phyloP scores from a whole-genome alignment of 2,797 vertebrate genomes.

The Astyanax mexicanus region DNA sequence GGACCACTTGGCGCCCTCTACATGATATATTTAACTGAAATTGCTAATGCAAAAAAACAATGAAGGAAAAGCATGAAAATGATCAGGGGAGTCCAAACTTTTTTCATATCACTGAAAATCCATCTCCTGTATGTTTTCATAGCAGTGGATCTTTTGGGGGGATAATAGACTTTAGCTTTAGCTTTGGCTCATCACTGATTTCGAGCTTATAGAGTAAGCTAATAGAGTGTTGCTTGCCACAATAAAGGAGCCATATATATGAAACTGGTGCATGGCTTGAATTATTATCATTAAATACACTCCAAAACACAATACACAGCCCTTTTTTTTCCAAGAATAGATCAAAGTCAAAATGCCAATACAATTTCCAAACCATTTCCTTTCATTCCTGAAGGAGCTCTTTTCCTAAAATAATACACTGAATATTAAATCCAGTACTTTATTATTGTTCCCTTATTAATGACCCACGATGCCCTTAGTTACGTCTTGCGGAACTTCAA shows the following conservation, averaged over 20 bases:
- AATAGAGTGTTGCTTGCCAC: too few relatives aligned
- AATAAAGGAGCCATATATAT: neutral
- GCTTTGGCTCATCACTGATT: too few relatives aligned
- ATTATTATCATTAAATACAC: neutral
- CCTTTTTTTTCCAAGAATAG: neutral
- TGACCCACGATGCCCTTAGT: conserved; percentile 30
- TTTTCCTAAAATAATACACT: neutral
- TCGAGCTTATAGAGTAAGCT: too few relatives aligned
- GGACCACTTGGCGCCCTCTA: too few relatives aligned
- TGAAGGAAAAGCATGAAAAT: too few relatives aligned
- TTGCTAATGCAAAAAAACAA: too few relatives aligned
- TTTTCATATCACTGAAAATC: too few relatives aligned
- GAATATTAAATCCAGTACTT: neutral
- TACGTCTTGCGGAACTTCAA: conserved; percentile 18
- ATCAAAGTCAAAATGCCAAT: neutral
- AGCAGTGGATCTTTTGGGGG: too few relatives aligned
- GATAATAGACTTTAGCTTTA: too few relatives aligned
- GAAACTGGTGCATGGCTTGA: neutral
- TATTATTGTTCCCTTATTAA: conserved; percentile 21
- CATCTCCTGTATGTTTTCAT: too few relatives aligned
- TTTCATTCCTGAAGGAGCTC: neutral
- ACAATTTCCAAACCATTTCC: neutral
- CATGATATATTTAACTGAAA: too few relatives aligned
- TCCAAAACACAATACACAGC: neutral
- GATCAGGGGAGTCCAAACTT: too few relatives aligned